Conservation (phyloP, 1,140 invertebrate species). For the Drosophila ercepeae region DNA sequence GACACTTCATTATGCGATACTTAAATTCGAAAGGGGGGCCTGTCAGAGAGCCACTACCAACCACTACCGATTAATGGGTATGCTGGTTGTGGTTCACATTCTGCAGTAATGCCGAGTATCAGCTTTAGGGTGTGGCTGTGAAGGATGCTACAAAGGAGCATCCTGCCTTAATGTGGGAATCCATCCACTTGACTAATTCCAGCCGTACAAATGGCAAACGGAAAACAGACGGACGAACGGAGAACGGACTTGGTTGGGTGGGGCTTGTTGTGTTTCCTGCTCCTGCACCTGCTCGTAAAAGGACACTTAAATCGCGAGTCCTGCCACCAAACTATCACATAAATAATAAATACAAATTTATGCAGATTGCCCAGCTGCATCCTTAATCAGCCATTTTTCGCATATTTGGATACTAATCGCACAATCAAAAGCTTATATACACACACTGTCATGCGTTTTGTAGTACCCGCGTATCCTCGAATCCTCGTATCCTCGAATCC, state of each 20-base stretch:
- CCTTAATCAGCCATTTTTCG: background rate
- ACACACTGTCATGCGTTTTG: slow-evolving; percentile 34
- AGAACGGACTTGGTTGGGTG: slow-evolving; percentile 1
- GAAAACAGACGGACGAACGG: background rate
- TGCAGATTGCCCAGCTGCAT: background rate
- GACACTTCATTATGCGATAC: slow-evolving; percentile 3
- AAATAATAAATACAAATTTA: slow-evolving; percentile 1
- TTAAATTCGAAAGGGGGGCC: background rate
- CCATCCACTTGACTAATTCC: slow-evolving; percentile 1
- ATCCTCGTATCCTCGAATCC: slow-evolving; percentile 34
- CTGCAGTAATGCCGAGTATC: background rate
- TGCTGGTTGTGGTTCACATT: background rate
- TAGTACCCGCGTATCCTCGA: slow-evolving; percentile 8
- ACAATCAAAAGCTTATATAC: slow-evolving; percentile 19
- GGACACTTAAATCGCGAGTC: background rate
- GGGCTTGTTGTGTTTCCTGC: background rate
- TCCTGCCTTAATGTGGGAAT: slow-evolving; percentile 6
- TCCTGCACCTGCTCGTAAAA: background rate
- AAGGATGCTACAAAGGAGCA: slow-evolving; percentile 11
- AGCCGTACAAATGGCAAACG: background rate
- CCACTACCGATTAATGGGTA: background rate
- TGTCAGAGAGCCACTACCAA: background rate
- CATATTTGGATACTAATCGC: slow-evolving; percentile 16
- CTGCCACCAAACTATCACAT: background rate
- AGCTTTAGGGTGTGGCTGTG: slow-evolving; percentile 40